These are phyloP conservation scores for Cyrtonyx montezumae DNA, from an alignment of 2,113 vertebrate species.

Conservation along the genomic window DNA sequence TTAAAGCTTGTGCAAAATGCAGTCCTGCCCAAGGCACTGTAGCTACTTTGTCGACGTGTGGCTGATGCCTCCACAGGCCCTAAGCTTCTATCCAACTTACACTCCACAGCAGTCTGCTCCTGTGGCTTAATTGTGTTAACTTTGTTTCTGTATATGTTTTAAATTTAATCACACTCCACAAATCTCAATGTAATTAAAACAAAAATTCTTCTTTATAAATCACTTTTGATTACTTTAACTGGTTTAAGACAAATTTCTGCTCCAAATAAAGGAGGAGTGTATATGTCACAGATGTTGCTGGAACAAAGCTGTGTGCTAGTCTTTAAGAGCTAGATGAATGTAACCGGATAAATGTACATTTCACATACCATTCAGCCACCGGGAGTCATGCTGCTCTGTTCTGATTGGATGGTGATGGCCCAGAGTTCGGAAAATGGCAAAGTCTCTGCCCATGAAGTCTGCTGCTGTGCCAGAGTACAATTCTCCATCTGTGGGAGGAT, in stretches of 20 bases:
- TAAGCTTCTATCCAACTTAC: background rate
- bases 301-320: background rate
- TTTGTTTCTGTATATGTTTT: background rate
- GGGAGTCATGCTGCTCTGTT: constrained; percentile 96
- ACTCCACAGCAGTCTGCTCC: background rate
- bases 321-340: background rate
- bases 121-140: background rate
- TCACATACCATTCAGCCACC: constrained; percentile 96
- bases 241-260: constrained; percentile 28
- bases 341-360: background rate
- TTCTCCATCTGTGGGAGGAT: constrained; percentile 87
- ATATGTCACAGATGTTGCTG: constrained; percentile 24
- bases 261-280: background rate
- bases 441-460: constrained; percentile 98
- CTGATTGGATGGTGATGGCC: constrained; percentile 96
- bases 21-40: background rate
- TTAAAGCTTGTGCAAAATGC: background rate
- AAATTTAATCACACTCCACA: constrained; percentile 47
- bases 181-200: constrained; percentile 41
- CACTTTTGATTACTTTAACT: constrained; percentile 19
- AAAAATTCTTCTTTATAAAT: constrained; percentile 39
- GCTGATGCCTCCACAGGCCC: background rate
- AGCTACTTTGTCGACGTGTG: background rate
- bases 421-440: constrained; percentile 96
- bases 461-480: constrained; percentile 96